phyloP scores from a whole-genome alignment of 2,888 invertebrate genomes.

The Hirudinaria manillensis region DNA sequence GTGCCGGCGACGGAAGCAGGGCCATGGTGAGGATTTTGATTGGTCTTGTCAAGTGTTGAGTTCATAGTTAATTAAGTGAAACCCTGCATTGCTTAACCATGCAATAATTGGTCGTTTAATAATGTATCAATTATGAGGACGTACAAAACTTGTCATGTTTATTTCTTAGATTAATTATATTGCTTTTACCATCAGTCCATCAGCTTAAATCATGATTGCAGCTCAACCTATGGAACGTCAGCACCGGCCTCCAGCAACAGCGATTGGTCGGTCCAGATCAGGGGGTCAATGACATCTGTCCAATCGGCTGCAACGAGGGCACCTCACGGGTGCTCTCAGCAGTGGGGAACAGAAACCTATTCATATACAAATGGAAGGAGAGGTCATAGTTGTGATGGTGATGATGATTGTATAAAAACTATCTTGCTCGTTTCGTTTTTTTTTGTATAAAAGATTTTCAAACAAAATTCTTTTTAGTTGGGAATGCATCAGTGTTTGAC shows the following conservation, averaged over 20 bases:
- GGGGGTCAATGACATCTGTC: not conserved
- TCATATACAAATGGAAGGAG: conserved; percentile 8
- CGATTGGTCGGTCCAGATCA: not conserved
- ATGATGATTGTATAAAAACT: not conserved
- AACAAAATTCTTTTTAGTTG: too few relatives aligned
- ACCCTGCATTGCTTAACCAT: not conserved
- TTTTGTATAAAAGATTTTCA: too few relatives aligned
- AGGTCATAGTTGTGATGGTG: not conserved
- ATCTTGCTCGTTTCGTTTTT: not conserved
- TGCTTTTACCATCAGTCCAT: not conserved
- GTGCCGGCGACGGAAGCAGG: conserved; percentile 68
- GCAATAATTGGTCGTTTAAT: not conserved
- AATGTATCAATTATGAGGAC: too few relatives aligned
- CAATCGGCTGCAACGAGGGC: not conserved
- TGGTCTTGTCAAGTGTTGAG: not conserved
- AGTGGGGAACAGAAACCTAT: not conserved
- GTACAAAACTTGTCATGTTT: too few relatives aligned
- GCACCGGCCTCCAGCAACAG: not conserved
- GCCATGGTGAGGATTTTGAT: conserved; percentile 46
- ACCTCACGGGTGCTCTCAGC: not conserved
- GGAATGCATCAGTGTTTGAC: too few relatives aligned
- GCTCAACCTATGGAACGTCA: conserved; percentile 5
- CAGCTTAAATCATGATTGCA: not conserved
- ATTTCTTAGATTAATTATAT: not conserved
- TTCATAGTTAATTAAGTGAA: not conserved